phyloP scores from a whole-genome alignment of 2,113 vertebrate genomes.

The Muntiacus muntjak region DNA sequence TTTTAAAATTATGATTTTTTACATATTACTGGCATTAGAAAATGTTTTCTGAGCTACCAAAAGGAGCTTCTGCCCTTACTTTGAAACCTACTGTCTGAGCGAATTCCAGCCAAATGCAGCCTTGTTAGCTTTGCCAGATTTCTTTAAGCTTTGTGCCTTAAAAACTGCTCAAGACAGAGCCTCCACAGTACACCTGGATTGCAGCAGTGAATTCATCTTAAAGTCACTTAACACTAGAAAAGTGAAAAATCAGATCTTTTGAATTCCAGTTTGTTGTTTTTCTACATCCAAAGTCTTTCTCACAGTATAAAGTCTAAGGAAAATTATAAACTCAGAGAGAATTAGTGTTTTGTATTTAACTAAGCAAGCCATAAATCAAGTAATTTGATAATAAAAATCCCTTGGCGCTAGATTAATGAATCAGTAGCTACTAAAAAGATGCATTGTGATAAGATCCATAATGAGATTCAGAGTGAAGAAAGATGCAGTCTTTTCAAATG shows the following conservation, averaged over 20 bases:
- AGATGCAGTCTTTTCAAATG: not conserved
- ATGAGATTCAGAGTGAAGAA: not conserved
- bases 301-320: not conserved
- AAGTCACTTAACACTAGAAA: not conserved
- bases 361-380: not conserved
- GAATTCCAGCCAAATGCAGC: not conserved
- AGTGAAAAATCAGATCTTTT: not conserved
- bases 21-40: not conserved
- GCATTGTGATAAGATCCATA: not conserved
- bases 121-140: not conserved
- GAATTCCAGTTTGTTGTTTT: not conserved
- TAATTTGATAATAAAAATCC: not conserved
- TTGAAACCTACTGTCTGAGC: not conserved
- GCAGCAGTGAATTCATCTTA: not conserved
- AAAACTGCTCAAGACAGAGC: not conserved
- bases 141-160: not conserved
- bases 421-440: not conserved
- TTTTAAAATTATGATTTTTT: not conserved
- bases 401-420: not conserved
- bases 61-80: not conserved
- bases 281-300: not conserved
- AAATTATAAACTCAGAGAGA: not conserved
- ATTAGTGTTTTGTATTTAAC: not conserved
- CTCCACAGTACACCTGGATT: not conserved
- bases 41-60: not conserved